Conservation (phyloP, 2,797 vertebrate genomes). For the Danio choprae region DNA sequence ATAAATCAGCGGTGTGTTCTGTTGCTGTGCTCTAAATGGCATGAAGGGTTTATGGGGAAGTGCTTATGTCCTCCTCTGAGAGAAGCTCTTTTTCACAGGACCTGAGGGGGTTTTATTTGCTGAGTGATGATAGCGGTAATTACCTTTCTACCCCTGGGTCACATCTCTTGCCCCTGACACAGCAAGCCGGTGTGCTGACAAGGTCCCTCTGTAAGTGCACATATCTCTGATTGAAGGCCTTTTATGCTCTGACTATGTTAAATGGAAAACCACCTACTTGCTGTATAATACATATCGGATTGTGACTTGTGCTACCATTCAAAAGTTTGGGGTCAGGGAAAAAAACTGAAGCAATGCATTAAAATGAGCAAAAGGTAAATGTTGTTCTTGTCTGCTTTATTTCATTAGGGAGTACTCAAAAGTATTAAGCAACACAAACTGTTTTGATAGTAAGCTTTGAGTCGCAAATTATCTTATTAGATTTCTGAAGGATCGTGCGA, state of each 20-base stretch:
- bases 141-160: slow-evolving; percentile 57
- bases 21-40: slow-evolving; percentile 42
- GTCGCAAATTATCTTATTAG: not conserved
- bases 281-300: slow-evolving; percentile 21
- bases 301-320: not conserved
- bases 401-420: not conserved
- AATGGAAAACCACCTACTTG: slow-evolving; percentile 13
- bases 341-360: not conserved
- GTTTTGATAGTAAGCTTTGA: not conserved
- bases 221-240: slow-evolving; percentile 38
- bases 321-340: not conserved
- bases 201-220: slow-evolving; percentile 44
- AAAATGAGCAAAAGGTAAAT: too few species aligned
- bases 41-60: slow-evolving; percentile 48
- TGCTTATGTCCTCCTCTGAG: slow-evolving; percentile 54
- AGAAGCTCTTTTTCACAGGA: slow-evolving; percentile 50
- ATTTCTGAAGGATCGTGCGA: not conserved
- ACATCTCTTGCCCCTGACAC: slow-evolving; percentile 55
- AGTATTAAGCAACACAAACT: not conserved
- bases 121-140: slow-evolving; percentile 61
- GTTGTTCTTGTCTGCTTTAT: too few species aligned
- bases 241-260: slow-evolving; percentile 41
- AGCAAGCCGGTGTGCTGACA: slow-evolving; percentile 53
- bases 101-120: slow-evolving; percentile 57
- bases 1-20: slow-evolving; percentile 38